Base-by-base conservation (phyloP, 2,888 invertebrate genomes). In the Agrenia bidenticulata region DNA sequence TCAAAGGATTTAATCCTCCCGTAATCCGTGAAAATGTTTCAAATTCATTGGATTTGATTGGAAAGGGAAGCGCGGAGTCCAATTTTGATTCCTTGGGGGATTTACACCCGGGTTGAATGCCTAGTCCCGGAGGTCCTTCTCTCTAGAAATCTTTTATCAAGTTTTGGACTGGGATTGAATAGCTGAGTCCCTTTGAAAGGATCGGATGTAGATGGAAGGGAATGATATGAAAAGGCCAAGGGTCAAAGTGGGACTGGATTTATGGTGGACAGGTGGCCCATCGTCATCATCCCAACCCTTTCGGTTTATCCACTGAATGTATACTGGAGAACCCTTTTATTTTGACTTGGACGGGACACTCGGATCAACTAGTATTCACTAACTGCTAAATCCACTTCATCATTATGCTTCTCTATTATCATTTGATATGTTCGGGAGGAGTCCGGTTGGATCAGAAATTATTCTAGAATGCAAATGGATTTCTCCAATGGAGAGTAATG, bases 1-100 rank as follows among this genome's bases (percentile, higher is more conserved):
- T 32, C 5, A 32, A 32, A 32, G 11, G 32, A 32, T 32, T 32
- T 7, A 45, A 45, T 17, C 45, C 19, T 9, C 5, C 45, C 37
- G 58, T 69, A 69, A 69, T 66, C 69, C 69, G 66, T 69, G 66
- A 66, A 69, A 69, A 66, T 64, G 57, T 58, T 60, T 63, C 53
- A 58, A 69, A 69, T 60, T 45, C 55, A 55, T 27, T 27, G 15
- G 32, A 17, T 32, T 27, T 5, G 32, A 17, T 32, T 55, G 55
- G 4, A 11, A 45, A 15, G 45, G 15, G 45, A 45, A 19, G 4
- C 9, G n/a, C 15, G 45, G n/a, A 17, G 5, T 45, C 9, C 15
- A 55, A 51, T 51, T 55, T 45, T 45, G 19, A 45, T 45, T 17
- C 45, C 55, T 27, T 27, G 7, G 26, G 32, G 55, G 32, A 45